Percentiles rank a stretch among this genome's conserved stretches.
Conservation (phyloP, 2,888 invertebrate species). For the Camptogramma bilineatum region DNA sequence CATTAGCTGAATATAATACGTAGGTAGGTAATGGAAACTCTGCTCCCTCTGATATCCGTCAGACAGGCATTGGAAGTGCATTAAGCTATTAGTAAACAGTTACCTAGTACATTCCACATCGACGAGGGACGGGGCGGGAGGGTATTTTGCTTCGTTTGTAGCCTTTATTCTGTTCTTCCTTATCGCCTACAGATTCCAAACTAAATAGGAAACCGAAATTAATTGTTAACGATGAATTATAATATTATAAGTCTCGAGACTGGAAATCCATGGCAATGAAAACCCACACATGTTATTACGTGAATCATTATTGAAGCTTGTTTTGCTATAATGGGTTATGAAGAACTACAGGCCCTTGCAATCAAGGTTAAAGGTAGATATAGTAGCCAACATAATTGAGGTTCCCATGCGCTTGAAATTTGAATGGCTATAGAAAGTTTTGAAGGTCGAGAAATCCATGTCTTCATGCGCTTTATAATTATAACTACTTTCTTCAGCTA, state of each 20-base stretch:
- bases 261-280: constrained; percentile 52
- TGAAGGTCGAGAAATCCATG: not conserved
- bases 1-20: constrained; percentile 19
- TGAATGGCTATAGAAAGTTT: not conserved
- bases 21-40: constrained; percentile 33
- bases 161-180: constrained; percentile 19
- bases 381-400: constrained; percentile 3
- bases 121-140: constrained; percentile 39
- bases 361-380: constrained; percentile 50
- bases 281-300: constrained; percentile 54
- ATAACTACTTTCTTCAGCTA: not conserved
- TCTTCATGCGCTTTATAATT: not conserved
- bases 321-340: constrained; percentile 53
- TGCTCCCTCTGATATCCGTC: constrained; percentile 58
- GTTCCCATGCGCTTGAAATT: constrained; percentile 28
- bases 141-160: constrained; percentile 20
- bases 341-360: constrained; percentile 34
- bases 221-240: constrained; percentile 37
- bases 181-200: constrained; percentile 29
- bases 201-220: constrained; percentile 24
- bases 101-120: constrained; percentile 58
- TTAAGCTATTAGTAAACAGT: constrained; percentile 78
- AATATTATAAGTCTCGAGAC: constrained; percentile 21
- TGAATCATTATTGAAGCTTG: constrained; percentile 56
- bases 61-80: constrained; percentile 69